These are phyloP conservation scores for Palythoa caribaeorum DNA, from an alignment of 92 coral and sea anemone species.

Conservation along the genomic window DNA sequence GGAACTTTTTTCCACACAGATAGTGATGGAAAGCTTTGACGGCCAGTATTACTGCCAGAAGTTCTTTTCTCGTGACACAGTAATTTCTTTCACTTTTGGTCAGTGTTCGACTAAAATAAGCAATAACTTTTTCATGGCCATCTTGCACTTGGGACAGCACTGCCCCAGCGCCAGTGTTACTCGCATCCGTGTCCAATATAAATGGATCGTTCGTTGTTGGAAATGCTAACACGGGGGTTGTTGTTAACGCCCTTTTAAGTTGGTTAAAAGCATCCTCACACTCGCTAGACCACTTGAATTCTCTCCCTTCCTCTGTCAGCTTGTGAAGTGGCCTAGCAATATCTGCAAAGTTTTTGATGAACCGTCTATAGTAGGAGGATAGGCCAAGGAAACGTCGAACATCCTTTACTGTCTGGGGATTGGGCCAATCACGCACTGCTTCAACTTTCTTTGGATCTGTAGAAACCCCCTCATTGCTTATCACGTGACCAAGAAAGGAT, in stretches of 20 bases:
- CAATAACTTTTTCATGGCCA: neutral
- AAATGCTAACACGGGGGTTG: conserved; percentile 37
- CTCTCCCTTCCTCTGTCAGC: neutral
- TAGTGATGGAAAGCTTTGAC: neutral
- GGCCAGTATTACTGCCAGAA: neutral
- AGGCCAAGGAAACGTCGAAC: neutral
- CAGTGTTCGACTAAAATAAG: neutral
- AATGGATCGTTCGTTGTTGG: conserved; percentile 36
- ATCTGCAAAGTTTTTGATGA: neutral
- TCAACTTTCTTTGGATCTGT: neutral
- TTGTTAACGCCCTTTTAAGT: conserved; percentile 15
- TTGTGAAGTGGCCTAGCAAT: neutral
- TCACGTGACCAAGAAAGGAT: conserved; percentile 24
- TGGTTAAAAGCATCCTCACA: conserved; percentile 13
- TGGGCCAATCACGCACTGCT: neutral
- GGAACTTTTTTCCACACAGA: neutral
- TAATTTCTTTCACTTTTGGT: neutral
- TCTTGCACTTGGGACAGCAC: conserved; percentile 25
- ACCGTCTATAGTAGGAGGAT: neutral
- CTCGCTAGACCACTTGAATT: neutral
- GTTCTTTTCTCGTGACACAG: neutral
- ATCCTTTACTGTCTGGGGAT: neutral
- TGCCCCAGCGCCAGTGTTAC: conserved; percentile 36
- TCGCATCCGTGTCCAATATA: conserved; percentile 44
- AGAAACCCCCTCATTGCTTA: neutral